These are phyloP conservation scores for Siniperca knerii DNA, from an alignment of 2,113 vertebrate genomes.

Conservation along the genomic window DNA sequence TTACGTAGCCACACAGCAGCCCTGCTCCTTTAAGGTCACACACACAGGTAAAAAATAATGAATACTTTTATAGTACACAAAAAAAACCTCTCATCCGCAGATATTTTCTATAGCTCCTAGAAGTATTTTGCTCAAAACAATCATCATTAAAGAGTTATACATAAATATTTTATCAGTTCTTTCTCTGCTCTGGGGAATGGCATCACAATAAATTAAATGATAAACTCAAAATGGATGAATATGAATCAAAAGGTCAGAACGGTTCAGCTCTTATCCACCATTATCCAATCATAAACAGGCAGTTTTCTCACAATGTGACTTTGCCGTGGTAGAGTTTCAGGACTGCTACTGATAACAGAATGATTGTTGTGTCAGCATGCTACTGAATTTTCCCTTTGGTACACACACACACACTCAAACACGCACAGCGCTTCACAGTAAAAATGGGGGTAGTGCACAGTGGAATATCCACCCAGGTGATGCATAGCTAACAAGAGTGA, in stretches of 20 bases:
- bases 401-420: neutral
- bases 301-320: slow-evolving; percentile 38
- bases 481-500: slow-evolving; percentile 36
- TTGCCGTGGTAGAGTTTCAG: slow-evolving; percentile 24
- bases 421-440: neutral
- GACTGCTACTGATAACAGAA: slow-evolving; percentile 40
- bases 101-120: neutral
- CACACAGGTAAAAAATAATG: slow-evolving; percentile 11
- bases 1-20: slow-evolving; percentile 9
- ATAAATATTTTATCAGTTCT: neutral
- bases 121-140: slow-evolving; percentile 6
- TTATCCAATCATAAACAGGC: slow-evolving; percentile 29
- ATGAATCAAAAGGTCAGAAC: slow-evolving; percentile 25
- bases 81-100: neutral
- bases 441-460: neutral
- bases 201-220: slow-evolving; percentile 43
- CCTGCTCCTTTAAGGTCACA: slow-evolving; percentile 6
- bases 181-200: neutral
- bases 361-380: slow-evolving; percentile 38
- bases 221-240: slow-evolving; percentile 39
- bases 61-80: neutral
- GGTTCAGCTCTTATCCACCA: slow-evolving; percentile 17
- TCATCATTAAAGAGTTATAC: slow-evolving; percentile 12
- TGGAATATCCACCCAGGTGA: slow-evolving; percentile 33
- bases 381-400: slow-evolving; percentile 3